Evolutionary conservation across 64 coral and sea anemone species (phyloP).

Genomic region (Montipora capricornis): DNA sequence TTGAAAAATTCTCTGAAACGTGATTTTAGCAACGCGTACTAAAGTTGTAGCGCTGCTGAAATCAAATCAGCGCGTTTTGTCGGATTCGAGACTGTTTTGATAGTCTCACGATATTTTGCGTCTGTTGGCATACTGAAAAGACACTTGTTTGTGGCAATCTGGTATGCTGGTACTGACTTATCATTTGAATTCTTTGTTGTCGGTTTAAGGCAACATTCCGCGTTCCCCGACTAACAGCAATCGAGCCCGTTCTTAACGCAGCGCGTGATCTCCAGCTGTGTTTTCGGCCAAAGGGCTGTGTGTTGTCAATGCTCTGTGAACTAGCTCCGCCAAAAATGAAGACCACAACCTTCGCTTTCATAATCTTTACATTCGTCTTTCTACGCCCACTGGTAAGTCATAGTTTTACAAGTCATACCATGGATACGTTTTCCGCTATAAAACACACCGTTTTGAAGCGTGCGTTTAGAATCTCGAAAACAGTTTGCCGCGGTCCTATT

Average conservation of each 20-base stretch:
- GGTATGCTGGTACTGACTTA: neutral
- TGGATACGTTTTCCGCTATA: neutral
- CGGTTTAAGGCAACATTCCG: constrained; percentile 18
- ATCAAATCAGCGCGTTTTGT: neutral
- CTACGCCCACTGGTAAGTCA: neutral
- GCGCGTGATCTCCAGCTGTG: neutral
- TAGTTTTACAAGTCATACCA: neutral
- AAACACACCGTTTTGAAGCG: no score
- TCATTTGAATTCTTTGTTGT: neutral
- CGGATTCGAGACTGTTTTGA: neutral
- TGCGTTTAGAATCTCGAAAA: no score
- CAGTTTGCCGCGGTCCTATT: neutral
- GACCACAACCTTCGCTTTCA: neutral
- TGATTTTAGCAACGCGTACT: neutral
- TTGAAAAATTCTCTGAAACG: neutral
- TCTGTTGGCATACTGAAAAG: neutral
- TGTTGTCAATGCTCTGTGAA: neutral
- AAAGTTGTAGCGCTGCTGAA: no score
- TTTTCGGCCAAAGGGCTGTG: neutral
- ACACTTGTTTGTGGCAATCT: neutral
- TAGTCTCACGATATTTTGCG: neutral
- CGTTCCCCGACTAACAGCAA: neutral
- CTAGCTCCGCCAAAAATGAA: neutral
- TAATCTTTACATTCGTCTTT: neutral
- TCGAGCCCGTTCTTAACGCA: neutral